Conservation (phyloP, 2,888 invertebrate species). For the Augiades crinisus region DNA sequence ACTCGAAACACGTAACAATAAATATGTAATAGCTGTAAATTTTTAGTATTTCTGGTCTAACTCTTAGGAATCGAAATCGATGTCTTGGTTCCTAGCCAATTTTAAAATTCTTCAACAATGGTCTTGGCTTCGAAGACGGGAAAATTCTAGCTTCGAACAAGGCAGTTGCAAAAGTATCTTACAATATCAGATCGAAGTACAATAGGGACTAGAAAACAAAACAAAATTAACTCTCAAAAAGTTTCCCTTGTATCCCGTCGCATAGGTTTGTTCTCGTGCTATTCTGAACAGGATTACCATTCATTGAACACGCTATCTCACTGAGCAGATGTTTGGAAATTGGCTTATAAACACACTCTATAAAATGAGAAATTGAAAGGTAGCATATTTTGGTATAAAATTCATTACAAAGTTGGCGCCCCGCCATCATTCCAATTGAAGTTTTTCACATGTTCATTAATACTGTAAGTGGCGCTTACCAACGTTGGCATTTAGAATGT, state of each 20-base stretch:
- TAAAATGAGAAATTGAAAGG: slow-evolving; percentile 29
- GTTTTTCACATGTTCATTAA: slow-evolving; percentile 19
- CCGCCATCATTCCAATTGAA: slow-evolving; percentile 14
- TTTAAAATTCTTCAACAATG: slow-evolving; percentile 20
- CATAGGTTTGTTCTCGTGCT: slow-evolving; percentile 5
- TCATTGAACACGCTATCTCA: slow-evolving; percentile 19
- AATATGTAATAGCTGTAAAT: no score
- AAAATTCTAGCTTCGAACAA: slow-evolving; percentile 10
- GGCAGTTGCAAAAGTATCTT: slow-evolving; percentile 16
- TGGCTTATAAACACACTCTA: slow-evolving; percentile 25
- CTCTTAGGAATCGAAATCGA: not conserved
- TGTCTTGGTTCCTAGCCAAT: slow-evolving; percentile 15
- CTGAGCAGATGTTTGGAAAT: slow-evolving; percentile 20
- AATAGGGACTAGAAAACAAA: slow-evolving; percentile 16
- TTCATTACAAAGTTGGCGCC: slow-evolving; percentile 25
- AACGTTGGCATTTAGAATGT: slow-evolving; percentile 8
- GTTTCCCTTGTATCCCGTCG: slow-evolving; percentile 3
- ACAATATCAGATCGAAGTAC: slow-evolving; percentile 10
- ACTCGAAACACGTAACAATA: no score
- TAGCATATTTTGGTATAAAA: slow-evolving; percentile 21
- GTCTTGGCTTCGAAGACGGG: slow-evolving; percentile 10
- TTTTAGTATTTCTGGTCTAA: not conserved
- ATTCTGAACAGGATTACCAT: slow-evolving; percentile 11
- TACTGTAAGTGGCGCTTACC: slow-evolving; percentile 5
- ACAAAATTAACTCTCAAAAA: slow-evolving; percentile 7